Base-by-base conservation (phyloP, 2,797 vertebrate genomes). In the Botia almorhae region DNA sequence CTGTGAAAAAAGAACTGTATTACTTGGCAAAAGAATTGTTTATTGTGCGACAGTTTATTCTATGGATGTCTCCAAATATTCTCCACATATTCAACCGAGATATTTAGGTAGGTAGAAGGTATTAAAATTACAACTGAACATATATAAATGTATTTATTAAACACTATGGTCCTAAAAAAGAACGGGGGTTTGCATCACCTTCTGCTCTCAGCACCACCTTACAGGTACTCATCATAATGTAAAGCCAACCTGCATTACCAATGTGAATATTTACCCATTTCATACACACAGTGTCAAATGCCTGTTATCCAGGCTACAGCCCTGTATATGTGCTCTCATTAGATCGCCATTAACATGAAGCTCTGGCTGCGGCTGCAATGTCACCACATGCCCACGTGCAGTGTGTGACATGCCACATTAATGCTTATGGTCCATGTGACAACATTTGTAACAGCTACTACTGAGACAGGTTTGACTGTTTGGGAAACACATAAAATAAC, bases 321-420 rank as follows among this genome's bases (percentile, higher is more conserved):
- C 60, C 60, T 14, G 60, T 21, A 33, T 33, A 63, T 63, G 60
- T 33, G 60, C 53, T 68, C 73, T 87, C 76, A 85, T 85, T 85
- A 85, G 79, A 56, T 74, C 63, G 74, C 63, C 67, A 74, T 72
- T 55, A 75, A 81, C 21, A 21, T 77, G 76, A 79, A 85, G 81
- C 76, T 73, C 56, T 48, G 53, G 55, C 71, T 11, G 69, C 39
- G 58, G 65, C 61, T 48, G 46, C 72, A 69, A 74, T 74, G 51
- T 80, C 61, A 74, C 63, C 5, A 21, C 70, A 79, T 29, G 8
- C 13, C 58, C 21, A 26, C 69, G 74, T 67, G 60, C 23, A 67
- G 69, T 33, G 36, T 48, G 58, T 23, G 61, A 80, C 78, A 80
- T 56, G 69, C 69, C 61, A 80, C 21, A 67, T 80, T 80, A 68